Evolutionary conservation across 1,140 invertebrate genomes (phyloP).

Genomic region (Hyposmocoma kahamanoa): DNA sequence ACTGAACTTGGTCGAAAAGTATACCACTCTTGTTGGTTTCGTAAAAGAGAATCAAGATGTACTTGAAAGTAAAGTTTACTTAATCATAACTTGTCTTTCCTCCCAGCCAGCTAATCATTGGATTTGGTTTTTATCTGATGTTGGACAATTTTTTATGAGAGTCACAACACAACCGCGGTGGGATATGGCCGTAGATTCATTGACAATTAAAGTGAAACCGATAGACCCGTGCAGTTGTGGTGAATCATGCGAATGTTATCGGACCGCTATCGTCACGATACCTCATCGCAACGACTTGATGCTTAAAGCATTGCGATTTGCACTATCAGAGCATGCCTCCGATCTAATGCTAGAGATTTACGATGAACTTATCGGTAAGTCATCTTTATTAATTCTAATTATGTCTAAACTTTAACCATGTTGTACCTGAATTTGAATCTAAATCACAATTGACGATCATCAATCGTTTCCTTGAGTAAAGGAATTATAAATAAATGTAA

Average conservation of each 20-base stretch:
- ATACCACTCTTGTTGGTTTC: slow-evolving; percentile 39
- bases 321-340: slow-evolving; percentile 47
- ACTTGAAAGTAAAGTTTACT: slow-evolving; percentile 47
- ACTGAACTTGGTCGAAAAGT: slow-evolving; percentile 50
- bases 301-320: slow-evolving; percentile 47
- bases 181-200: slow-evolving; percentile 50
- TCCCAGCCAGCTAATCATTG: slow-evolving; percentile 45
- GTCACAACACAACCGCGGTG: slow-evolving; percentile 52
- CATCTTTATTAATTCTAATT: no score
- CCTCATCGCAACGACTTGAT: slow-evolving; percentile 56
- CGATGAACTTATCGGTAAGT: slow-evolving; percentile 47
- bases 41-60: slow-evolving; percentile 46
- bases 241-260: slow-evolving; percentile 53
- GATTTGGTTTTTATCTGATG: slow-evolving; percentile 55
- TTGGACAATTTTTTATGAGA: slow-evolving; percentile 57
- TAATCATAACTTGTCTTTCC: slow-evolving; percentile 52
- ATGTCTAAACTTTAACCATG: no score
- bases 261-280: slow-evolving; percentile 46
- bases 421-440: no score
- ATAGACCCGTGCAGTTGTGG: slow-evolving; percentile 55
- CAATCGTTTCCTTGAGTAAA: no score
- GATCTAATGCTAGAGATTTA: slow-evolving; percentile 49
- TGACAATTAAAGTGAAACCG: slow-evolving; percentile 50
- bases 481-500: no score
- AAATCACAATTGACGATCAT: no score